Evolutionary conservation across 2,113 vertebrate genomes (phyloP).

Genomic region (Notothenia coriiceps): DNA sequence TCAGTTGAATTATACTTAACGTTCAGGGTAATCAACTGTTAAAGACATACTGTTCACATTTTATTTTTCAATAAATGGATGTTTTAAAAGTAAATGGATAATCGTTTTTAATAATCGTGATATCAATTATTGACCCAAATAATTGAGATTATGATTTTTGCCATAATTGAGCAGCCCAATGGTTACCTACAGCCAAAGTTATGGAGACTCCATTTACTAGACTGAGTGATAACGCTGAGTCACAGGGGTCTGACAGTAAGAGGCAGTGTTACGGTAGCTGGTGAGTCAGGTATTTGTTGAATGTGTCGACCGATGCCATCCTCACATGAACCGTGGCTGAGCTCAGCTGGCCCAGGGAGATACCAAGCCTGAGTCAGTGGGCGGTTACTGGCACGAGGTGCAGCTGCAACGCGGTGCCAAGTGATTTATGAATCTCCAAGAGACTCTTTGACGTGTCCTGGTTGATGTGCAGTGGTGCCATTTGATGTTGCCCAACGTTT

Average conservation of each 20-base stretch:
- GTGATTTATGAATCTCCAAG: conserved; percentile 38
- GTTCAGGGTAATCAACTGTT: too few species aligned
- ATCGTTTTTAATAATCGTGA: too few species aligned
- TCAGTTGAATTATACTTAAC: too few species aligned
- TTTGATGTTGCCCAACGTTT: conserved; percentile 55
- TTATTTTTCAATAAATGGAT: too few species aligned
- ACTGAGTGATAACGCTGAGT: conserved; percentile 47
- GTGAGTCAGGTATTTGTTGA: conserved; percentile 55
- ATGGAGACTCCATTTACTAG: conserved; percentile 36
- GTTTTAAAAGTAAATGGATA: too few species aligned
- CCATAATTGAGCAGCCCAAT: too few species aligned
- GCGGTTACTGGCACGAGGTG: conserved; percentile 41
- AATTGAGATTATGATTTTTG: too few species aligned
- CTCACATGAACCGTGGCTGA: conserved; percentile 31
- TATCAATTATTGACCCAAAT: too few species aligned
- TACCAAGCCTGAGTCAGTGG: conserved; percentile 40
- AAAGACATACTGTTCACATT: too few species aligned
- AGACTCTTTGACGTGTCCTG: conserved; percentile 39
- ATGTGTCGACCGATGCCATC: conserved; percentile 51
- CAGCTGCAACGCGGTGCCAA: conserved; percentile 45
- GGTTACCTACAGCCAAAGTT: conserved; percentile 26
- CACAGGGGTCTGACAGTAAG: conserved; percentile 44
- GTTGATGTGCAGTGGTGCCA: conserved; percentile 38
- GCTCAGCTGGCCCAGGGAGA: conserved; percentile 46
- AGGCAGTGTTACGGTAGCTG: conserved; percentile 42